Base-by-base conservation (phyloP, 2,888 invertebrate genomes). In the Xestia rhomboidea region DNA sequence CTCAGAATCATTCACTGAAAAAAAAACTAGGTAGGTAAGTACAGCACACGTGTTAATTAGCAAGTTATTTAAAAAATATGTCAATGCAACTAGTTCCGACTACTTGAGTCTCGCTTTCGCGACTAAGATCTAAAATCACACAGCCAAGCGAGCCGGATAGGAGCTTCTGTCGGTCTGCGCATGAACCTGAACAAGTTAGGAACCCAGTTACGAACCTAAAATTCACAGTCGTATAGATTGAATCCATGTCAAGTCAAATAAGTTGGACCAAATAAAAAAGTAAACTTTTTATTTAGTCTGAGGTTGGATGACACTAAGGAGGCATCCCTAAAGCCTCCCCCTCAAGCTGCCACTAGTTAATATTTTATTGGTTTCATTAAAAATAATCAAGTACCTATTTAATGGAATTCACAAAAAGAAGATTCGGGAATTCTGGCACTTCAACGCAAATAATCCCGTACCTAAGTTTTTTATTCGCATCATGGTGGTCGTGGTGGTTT, bases 401-500 rank as follows among this genome's bases (percentile, higher is more conserved):
- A 41, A 11, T 10, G 41, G 41, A 41, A 41, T 60, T 60, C 10
- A 30, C 10, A 1, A 60, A 18, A 21, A 30, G 21, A 21, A 21
- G 10, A 10, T 30, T 30, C 30, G 60, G 60, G 1, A 30, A 21
- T 21, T 30, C 15, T 30, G 60, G 10, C 21, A 30, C 30, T 30
- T 21, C 18, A 30, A 30, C 60, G 10, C 30, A 10, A 27, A 15
- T 60, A 60, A 21, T 21, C 21, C 30, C 30, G 21, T 34, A 27
- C 10, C 41, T 1, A 27, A 57, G 13, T 41, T 41, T 34, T 30
- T n/a, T 38, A 34, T n/a, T 76, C n/a, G 15, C n/a, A 6, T 54
- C 76, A 18, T 64, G 38, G 46, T 73, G 73, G 74, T 41, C 62
- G 15, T 15, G 11, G n/a, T 51, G 18, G 34, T 46, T 75, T 64